Percentiles rank a stretch among this genome's conserved stretches.
Evolutionary conservation across 2,888 invertebrate species (phyloP).

Genomic region (Malacosoma neustria): DNA sequence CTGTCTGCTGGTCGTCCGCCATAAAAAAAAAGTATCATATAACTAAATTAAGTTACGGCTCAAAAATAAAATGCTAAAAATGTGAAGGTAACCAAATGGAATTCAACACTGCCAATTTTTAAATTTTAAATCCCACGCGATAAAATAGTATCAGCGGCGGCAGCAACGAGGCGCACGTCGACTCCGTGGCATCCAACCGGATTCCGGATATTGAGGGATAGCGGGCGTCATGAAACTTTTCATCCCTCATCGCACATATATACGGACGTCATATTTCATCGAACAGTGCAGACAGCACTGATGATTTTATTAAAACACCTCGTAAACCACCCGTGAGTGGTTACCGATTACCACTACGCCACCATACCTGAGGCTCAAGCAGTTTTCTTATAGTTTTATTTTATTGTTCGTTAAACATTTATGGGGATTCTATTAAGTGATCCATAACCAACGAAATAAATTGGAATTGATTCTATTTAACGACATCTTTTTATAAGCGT

Average conservation of each 20-base stretch:
- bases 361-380: background rate
- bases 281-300: constrained; percentile 18
- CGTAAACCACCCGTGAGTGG: constrained; percentile 23
- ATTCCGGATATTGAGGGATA: constrained; percentile 27
- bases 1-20: too few species aligned
- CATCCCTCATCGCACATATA: constrained; percentile 30
- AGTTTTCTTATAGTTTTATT: background rate
- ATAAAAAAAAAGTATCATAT: too few species aligned
- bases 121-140: background rate
- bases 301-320: constrained; percentile 31
- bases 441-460: too few species aligned
- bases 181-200: constrained; percentile 11
- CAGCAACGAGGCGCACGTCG: background rate
- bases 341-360: constrained; percentile 1
- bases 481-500: too few species aligned
- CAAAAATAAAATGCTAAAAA: too few species aligned
- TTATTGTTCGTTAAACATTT: background rate
- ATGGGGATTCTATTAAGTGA: background rate
- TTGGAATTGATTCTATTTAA: too few species aligned
- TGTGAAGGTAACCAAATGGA: too few species aligned
- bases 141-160: background rate
- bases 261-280: constrained; percentile 30
- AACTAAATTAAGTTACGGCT: too few species aligned
- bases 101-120: too few species aligned
- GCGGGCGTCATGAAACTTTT: constrained; percentile 36